Evolutionary conservation across 2,888 invertebrate species (phyloP), one percentile per base, ranked within the genome.

Genomic region (Apamea crenata): DNA sequence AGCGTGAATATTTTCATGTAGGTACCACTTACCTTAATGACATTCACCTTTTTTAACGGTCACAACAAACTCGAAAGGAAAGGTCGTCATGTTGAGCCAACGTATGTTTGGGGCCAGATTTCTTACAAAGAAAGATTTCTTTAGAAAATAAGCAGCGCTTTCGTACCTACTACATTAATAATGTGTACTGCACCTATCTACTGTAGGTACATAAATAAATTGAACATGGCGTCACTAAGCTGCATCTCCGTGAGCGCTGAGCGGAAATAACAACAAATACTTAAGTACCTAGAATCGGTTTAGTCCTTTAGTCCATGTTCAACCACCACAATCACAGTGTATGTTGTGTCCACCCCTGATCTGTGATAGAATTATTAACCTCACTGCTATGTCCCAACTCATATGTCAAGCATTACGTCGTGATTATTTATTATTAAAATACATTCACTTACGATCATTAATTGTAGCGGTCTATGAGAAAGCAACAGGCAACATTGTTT

Each of bases 21-120:
- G 47, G 56, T 74, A 74, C 66, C 87, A 76, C 63, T 83, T 80
- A 87, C 71, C 66, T 69, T 77, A 72, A 87, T 84, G 75, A 75
- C 40, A 86, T 78, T 68, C 47, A 78, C 65, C 67, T 77, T 83
- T 82, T 68, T 50, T 67, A 75, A 76, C 32, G 40, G 47, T 65
- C 72, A 61, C 70, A 61, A 69, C 74, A 32, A 86, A 73, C 56
- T 44, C 21, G 21, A 78, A 67, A 53, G 63, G 47, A 61, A 70
- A 69, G 21, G 16, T 78, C 14, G 18, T 47, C 36, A 61, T 29
- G 21, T 71, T 63, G 44, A 74, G 59, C n/a, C 53, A 40, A 44
- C 25, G 21, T 67, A 56, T 40, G 21, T 50, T 70, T 21, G 16
- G 4, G 18, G 21, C 16, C 36, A 29, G 36, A 71, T 67, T 59